Base-by-base conservation (phyloP, 1,140 invertebrate genomes). In the Drosophila sp. region DNA sequence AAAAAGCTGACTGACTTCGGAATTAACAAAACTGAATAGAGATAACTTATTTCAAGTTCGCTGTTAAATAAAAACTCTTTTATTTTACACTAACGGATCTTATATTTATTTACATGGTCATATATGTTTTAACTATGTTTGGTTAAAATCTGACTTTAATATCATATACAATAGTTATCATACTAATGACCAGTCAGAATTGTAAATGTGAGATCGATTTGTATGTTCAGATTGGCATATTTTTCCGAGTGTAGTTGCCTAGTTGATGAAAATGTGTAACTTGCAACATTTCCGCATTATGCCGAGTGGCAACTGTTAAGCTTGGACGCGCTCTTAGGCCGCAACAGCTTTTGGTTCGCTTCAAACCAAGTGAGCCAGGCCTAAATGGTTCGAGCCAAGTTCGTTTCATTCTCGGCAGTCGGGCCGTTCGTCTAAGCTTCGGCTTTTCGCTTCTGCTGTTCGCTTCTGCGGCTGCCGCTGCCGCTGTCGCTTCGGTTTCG, bases 271-370 rank as follows among this genome's bases (percentile, higher is more conserved):
- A 40, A 53, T 53, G 56, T 78, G 72, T 65, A 79, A 70, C 73
- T 48, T 86, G 81, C 83, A 78, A 87, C 82, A 89, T 89, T 83
- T 89, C 83, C 83, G 83, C 83, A 67, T 89, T 78, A 29, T 48
- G 43, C 41, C 32, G 14, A 46, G 41, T 36, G 9, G 50, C 34
- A 45, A 48, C 82, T 86, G 78, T 86, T 86, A 87, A 82, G 78
- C 50, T 54, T 50, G n/a, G 13, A 11, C 13, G 21, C 36, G 21
- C 82, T 86, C 82, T 86, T 86, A 78, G 58, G 74, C 65, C 48
- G 40, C 59, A 72, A 63, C 63, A 51, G 56, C 48, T 64, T 67
- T 57, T 50, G 80, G 78, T 78, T 83, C 76, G 80, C 51, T 79
- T 79, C 75, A 45, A 78, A 76, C 80, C 70, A 65, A 50, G 43